phyloP scores from a whole-genome alignment of 1,140 invertebrate species.

The Varroa destructor region DNA sequence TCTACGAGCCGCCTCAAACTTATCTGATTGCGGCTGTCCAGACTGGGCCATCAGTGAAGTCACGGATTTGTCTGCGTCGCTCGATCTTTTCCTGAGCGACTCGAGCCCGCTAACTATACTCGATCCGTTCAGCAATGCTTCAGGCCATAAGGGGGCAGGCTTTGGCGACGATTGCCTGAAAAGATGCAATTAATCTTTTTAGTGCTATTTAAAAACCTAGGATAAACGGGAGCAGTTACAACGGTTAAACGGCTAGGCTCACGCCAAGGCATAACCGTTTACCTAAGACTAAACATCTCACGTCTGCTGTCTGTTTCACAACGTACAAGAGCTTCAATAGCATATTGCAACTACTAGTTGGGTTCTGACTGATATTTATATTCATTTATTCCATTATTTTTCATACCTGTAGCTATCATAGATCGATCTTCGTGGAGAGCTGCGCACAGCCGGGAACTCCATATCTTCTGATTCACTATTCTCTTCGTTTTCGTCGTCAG shows the following conservation, averaged over 20 bases:
- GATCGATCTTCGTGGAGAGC: slow-evolving; percentile 27
- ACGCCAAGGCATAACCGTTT: too few species aligned
- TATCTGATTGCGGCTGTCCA: neutral
- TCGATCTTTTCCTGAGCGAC: slow-evolving; percentile 31
- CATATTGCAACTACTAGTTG: too few species aligned
- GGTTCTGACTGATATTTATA: too few species aligned
- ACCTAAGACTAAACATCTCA: too few species aligned
- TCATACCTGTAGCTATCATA: slow-evolving; percentile 20
- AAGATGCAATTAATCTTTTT: neutral
- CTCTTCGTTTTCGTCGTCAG: slow-evolving; percentile 33
- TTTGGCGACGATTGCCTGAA: slow-evolving; percentile 30
- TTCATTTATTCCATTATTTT: neutral
- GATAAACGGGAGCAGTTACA: too few species aligned
- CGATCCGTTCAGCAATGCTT: slow-evolving; percentile 29
- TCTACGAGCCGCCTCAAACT: slow-evolving; percentile 10
- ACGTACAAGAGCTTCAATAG: too few species aligned
- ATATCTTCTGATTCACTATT: slow-evolving; percentile 34
- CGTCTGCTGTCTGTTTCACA: too few species aligned
- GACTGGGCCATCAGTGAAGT: neutral
- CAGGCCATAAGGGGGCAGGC: slow-evolving; percentile 27
- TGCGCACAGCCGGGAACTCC: slow-evolving; percentile 30
- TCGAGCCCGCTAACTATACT: slow-evolving; percentile 30
- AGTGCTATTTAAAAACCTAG: too few species aligned
- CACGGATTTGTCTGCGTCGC: slow-evolving; percentile 9
- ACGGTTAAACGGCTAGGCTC: too few species aligned